Percentiles rank a stretch among this genome's conserved stretches.
phyloP scores from a whole-genome alignment of 2,797 vertebrate genomes.

The Steatocranus sp. region DNA sequence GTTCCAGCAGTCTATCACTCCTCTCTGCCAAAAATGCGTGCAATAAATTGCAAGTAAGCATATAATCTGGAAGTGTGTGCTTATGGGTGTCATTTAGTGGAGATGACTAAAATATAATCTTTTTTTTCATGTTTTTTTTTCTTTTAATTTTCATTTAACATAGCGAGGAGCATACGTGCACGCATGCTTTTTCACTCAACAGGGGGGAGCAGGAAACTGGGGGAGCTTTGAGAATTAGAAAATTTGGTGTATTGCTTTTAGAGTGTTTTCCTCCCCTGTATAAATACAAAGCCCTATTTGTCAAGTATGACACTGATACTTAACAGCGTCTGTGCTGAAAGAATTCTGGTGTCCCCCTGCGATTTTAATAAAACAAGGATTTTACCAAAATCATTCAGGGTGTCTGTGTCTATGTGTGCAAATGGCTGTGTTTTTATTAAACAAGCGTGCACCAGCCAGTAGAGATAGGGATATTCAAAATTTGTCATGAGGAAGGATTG shows the following conservation, averaged over 20 bases:
- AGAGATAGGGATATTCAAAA: not conserved
- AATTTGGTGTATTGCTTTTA: not conserved
- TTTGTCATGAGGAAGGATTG: not conserved
- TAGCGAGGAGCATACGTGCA: not conserved
- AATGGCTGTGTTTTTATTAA: not conserved
- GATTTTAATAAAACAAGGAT: not conserved
- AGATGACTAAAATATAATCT: not conserved
- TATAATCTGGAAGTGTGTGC: not conserved
- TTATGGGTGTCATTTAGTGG: not conserved
- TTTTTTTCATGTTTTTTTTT: not conserved
- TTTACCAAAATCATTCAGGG: not conserved
- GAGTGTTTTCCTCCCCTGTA: slow-evolving; percentile 10
- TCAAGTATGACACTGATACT: slow-evolving; percentile 39
- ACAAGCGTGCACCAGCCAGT: not conserved
- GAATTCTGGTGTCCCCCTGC: not conserved
- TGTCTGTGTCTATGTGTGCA: not conserved
- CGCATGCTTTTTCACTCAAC: not conserved
- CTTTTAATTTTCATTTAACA: not conserved
- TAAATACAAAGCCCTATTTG: slow-evolving; percentile 35
- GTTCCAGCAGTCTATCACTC: not conserved
- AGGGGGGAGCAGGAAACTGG: not conserved
- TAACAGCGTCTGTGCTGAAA: not conserved
- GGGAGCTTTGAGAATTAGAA: not conserved
- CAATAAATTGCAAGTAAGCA: not conserved
- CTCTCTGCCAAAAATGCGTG: not conserved